Conservation (phyloP, 2,113 vertebrate species). For the Carlito syrichta region DNA sequence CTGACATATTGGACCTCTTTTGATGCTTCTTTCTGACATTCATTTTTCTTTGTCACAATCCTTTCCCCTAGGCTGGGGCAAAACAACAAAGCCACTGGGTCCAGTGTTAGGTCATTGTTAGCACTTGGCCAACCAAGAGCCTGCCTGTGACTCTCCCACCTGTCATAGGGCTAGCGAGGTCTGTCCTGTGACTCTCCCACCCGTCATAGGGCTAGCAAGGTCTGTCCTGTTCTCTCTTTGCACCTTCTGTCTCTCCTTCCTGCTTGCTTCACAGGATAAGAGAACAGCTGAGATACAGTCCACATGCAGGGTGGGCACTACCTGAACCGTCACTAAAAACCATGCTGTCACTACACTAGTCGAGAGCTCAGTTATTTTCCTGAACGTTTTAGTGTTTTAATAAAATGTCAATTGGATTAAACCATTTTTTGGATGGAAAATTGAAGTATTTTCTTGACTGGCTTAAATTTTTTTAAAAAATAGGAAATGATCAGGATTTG, state of each 20-base stretch:
- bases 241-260: background rate
- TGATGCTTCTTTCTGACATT: background rate
- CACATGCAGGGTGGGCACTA: accelerated
- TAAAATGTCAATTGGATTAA: constrained; percentile 8
- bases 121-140: background rate
- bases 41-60: background rate
- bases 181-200: too few species aligned
- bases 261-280: background rate
- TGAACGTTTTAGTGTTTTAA: background rate
- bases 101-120: background rate
- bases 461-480: background rate
- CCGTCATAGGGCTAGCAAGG: background rate
- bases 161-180: background rate
- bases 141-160: accelerated
- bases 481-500: background rate
- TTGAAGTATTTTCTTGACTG: background rate
- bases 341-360: background rate
- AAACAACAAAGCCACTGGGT: background rate
- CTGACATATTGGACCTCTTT: background rate
- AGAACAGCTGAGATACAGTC: background rate
- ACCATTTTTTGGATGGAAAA: background rate
- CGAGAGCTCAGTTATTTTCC: background rate
- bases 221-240: too few species aligned
- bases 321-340: background rate
- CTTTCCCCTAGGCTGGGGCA: background rate